phyloP scores from a whole-genome alignment of 37 sponge, comb jelly and placozoan genomes.

The Theonella swinhoei region DNA sequence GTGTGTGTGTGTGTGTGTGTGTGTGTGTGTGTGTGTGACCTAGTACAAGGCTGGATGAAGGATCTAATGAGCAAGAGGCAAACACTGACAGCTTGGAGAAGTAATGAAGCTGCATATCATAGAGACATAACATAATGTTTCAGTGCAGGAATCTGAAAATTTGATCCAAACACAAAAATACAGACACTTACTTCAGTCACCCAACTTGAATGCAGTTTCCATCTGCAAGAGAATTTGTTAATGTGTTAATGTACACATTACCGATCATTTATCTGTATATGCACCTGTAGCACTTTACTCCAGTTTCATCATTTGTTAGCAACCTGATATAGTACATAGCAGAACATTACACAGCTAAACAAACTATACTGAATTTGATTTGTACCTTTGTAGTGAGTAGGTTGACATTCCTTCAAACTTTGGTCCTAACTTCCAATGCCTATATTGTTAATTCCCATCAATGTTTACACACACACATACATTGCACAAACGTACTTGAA shows the following conservation, averaged over 20 bases:
- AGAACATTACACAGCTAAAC: neutral
- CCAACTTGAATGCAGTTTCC: conserved; percentile 75
- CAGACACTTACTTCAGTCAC: conserved; percentile 64
- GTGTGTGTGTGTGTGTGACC: conserved; percentile 47
- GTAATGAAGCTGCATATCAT: conserved; percentile 46
- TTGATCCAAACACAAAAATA: too few relatives aligned
- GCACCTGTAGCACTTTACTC: conserved; percentile 57
- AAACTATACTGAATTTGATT: neutral
- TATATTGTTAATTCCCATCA: neutral
- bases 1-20: too few relatives aligned
- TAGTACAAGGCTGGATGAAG: conserved; percentile 58
- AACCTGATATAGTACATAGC: too few relatives aligned
- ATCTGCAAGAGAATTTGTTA: conserved; percentile 27
- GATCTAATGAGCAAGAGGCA: conserved; percentile 62
- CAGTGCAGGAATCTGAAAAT: neutral
- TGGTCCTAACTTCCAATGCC: conserved; percentile 70
- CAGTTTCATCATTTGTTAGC: conserved; percentile 19
- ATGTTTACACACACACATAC: neutral
- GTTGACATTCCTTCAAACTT: conserved; percentile 68
- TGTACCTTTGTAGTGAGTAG: conserved; percentile 48
- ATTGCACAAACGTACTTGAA: conserved; percentile 67
- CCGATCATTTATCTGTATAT: neutral
- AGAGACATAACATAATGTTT: neutral
- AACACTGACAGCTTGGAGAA: conserved; percentile 34
- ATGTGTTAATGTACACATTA: neutral